phyloP scores from a whole-genome alignment of 2,797 vertebrate species.

The Siniperca undulata region DNA sequence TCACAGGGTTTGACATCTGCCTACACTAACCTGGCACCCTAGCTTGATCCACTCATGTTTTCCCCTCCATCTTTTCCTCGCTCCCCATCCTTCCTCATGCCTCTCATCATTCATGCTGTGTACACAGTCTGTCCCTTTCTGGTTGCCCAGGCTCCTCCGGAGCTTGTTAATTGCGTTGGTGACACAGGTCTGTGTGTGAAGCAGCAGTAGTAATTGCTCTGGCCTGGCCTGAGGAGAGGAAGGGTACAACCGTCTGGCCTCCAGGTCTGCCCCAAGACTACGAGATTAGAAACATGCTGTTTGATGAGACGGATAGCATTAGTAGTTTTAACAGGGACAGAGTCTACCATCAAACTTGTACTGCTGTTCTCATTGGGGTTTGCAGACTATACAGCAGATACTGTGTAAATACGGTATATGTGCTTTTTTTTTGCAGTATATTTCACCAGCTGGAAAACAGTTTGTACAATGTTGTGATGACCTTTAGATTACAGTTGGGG shows the following conservation, averaged over 20 bases:
- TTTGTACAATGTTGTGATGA: constrained; percentile 20
- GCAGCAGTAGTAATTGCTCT: constrained; percentile 76
- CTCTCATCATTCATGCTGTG: constrained; percentile 78
- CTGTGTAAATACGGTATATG: not conserved
- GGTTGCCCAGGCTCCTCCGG: constrained; percentile 66
- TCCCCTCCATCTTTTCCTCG: constrained; percentile 32
- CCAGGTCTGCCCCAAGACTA: constrained; percentile 62
- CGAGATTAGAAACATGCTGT: constrained; percentile 60
- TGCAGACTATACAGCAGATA: not conserved
- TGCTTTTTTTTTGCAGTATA: not conserved
- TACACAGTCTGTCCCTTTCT: constrained; percentile 66
- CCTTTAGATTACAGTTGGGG: constrained; percentile 52
- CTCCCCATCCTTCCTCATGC: constrained; percentile 39
- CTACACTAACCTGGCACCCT: constrained; percentile 34
- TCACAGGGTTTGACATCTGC: constrained; percentile 31
- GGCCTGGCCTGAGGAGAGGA: constrained; percentile 63
- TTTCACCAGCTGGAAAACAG: constrained; percentile 1
- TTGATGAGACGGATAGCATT: constrained; percentile 66
- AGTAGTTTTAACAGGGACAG: constrained; percentile 59
- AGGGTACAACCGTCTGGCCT: constrained; percentile 64
- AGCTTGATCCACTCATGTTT: constrained; percentile 32
- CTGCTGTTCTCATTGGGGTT: constrained; percentile 28
- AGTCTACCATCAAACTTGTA: constrained; percentile 27
- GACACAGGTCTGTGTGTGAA: constrained; percentile 74
- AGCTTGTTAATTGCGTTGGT: constrained; percentile 78